phyloP scores from a whole-genome alignment of 2,113 vertebrate genomes.

The Antechinus stuartii region DNA sequence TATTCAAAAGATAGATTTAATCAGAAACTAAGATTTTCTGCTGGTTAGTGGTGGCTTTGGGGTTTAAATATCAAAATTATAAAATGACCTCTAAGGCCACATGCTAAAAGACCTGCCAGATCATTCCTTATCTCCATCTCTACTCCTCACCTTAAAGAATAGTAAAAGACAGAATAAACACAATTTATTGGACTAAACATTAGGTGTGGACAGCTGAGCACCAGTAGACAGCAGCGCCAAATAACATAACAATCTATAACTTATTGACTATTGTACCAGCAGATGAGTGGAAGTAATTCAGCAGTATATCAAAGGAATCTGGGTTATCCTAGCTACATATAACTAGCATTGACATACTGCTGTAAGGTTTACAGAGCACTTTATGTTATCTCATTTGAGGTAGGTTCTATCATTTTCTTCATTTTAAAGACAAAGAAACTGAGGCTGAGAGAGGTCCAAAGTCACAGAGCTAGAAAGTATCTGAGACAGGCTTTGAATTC shows the following conservation, averaged over 20 bases:
- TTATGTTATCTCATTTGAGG: not conserved
- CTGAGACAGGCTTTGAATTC: not conserved
- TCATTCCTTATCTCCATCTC: no score
- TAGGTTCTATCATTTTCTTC: not conserved
- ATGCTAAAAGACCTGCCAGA: not conserved
- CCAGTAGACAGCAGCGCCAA: not conserved
- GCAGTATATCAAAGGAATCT: not conserved
- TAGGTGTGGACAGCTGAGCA: not conserved
- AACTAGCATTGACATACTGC: not conserved
- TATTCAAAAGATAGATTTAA: not conserved
- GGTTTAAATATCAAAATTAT: not conserved
- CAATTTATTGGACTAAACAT: not conserved
- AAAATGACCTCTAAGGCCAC: not conserved
- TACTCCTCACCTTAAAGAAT: not conserved
- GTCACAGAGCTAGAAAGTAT: not conserved
- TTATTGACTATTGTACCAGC: not conserved
- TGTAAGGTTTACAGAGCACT: not conserved
- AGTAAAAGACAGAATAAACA: not conserved
- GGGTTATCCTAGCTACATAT: not conserved
- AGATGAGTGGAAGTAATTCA: not conserved
- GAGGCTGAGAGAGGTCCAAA: not conserved
- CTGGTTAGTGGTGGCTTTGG: not conserved
- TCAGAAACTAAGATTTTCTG: not conserved
- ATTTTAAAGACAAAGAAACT: not conserved
- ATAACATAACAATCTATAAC: not conserved